Percentiles rank a stretch among this genome's conserved stretches.
Conservation (phyloP, 2,113 vertebrate genomes). For the Alces alces region DNA sequence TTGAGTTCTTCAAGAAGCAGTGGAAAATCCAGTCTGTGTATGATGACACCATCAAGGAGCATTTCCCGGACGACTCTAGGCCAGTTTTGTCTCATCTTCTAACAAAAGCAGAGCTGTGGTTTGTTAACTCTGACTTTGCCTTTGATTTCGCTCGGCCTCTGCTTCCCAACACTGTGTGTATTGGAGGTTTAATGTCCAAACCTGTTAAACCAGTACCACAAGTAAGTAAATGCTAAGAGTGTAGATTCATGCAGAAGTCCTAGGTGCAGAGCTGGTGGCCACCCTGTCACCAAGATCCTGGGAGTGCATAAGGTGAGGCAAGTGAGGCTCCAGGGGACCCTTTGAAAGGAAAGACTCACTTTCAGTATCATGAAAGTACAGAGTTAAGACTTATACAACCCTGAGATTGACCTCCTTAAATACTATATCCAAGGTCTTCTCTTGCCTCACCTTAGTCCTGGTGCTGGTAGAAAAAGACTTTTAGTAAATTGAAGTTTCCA, state of each 20-base stretch:
- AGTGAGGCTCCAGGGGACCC: not conserved
- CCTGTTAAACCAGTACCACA: slow-evolving; percentile 69
- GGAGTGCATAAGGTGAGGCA: not conserved
- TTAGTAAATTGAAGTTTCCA: not conserved
- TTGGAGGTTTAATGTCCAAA: slow-evolving; percentile 79
- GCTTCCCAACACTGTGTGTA: slow-evolving; percentile 78
- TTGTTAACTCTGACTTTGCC: slow-evolving; percentile 81
- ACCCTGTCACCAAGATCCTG: not conserved
- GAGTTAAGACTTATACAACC: fast-evolving
- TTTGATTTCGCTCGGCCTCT: slow-evolving; percentile 80
- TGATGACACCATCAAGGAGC: slow-evolving; percentile 68
- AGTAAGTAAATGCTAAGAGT: slow-evolving; percentile 57
- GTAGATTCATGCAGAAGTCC: not conserved
- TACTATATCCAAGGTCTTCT: not conserved
- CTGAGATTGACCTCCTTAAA: not conserved
- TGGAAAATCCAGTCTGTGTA: slow-evolving; percentile 49
- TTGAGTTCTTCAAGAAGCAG: slow-evolving; percentile 51
- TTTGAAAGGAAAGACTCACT: not conserved
- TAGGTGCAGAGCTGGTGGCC: not conserved
- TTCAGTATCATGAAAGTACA: not conserved
- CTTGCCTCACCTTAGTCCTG: not conserved
- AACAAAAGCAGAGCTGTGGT: slow-evolving; percentile 79
- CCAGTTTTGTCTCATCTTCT: slow-evolving; percentile 71
- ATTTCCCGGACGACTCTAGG: slow-evolving; percentile 71
- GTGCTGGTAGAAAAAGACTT: not conserved